A percentile compares a stretch with the other conserved stretches of the same genome.
These are phyloP conservation scores for Galago senegalensis DNA, from an alignment of 2,797 vertebrate species.

Conservation along the genomic window DNA sequence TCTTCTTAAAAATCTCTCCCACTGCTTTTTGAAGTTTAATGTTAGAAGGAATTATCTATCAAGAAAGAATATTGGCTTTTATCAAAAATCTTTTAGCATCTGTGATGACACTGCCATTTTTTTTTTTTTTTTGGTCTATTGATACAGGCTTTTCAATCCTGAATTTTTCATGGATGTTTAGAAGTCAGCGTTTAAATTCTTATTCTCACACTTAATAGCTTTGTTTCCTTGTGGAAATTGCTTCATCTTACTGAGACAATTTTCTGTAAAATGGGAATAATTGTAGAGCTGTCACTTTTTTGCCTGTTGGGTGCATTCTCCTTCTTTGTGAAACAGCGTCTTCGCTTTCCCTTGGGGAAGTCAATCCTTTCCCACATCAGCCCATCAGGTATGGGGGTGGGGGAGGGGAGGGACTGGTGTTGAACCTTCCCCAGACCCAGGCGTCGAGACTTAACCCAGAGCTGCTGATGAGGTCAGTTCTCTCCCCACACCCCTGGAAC, in stretches of 20 bases:
- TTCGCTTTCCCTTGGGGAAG: background rate
- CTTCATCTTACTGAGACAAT: background rate
- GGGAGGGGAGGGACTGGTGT: background rate
- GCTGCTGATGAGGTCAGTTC: background rate
- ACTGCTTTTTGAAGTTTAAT: constrained; percentile 1
- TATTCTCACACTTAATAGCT: background rate
- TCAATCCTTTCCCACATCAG: background rate
- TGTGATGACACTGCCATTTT: background rate
- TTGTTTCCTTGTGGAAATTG: background rate
- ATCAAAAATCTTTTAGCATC: constrained; percentile 9
- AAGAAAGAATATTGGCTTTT: constrained; percentile 36
- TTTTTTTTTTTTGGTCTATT: constrained; percentile 60
- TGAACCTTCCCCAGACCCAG: background rate
- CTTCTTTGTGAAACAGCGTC: background rate
- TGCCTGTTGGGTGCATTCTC: background rate
- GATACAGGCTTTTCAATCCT: background rate
- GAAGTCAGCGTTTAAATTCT: background rate
- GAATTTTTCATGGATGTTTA: background rate
- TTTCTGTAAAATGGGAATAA: constrained; percentile 46
- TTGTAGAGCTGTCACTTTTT: background rate
- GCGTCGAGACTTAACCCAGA: background rate
- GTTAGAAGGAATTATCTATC: background rate
- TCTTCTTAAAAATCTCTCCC: background rate
- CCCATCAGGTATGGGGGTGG: too few species aligned
- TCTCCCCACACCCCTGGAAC: too few species aligned